These are phyloP conservation scores for Melanaphis sacchari DNA, from an alignment of 1,140 invertebrate genomes.

Conservation along the genomic window DNA sequence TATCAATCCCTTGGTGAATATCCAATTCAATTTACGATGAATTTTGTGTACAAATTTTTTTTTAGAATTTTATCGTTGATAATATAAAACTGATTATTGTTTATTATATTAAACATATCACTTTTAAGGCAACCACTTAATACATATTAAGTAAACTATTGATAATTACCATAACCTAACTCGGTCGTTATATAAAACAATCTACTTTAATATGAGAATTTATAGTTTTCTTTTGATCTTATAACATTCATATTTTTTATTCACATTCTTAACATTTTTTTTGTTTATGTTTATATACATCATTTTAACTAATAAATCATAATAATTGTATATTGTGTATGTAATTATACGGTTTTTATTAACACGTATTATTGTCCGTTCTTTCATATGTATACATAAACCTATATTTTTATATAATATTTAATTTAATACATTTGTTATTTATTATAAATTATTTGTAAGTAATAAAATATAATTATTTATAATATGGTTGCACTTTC, in stretches of 20 bases:
- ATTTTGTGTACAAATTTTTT: neutral
- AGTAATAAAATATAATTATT: constrained; percentile 18
- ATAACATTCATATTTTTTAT: neutral
- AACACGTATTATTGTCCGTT: neutral
- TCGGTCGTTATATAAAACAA: neutral
- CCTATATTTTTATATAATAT: constrained; percentile 11
- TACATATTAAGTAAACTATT: neutral
- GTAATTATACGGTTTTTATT: neutral
- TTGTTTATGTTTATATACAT: neutral
- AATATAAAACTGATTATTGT: neutral
- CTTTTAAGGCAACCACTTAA: neutral
- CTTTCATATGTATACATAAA: neutral
- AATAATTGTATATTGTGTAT: neutral
- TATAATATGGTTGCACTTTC: neutral
- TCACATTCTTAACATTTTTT: neutral
- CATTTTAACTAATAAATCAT: neutral
- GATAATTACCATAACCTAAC: neutral
- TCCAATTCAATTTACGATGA: neutral
- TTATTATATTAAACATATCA: neutral
- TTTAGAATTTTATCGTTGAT: neutral
- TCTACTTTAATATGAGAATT: neutral
- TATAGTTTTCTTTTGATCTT: neutral
- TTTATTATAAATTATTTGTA: neutral
- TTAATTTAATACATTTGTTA: neutral
- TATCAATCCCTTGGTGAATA: too few relatives aligned